phyloP scores from a whole-genome alignment of 64 coral and sea anemone species.

The Pocillopora verrucosa region DNA sequence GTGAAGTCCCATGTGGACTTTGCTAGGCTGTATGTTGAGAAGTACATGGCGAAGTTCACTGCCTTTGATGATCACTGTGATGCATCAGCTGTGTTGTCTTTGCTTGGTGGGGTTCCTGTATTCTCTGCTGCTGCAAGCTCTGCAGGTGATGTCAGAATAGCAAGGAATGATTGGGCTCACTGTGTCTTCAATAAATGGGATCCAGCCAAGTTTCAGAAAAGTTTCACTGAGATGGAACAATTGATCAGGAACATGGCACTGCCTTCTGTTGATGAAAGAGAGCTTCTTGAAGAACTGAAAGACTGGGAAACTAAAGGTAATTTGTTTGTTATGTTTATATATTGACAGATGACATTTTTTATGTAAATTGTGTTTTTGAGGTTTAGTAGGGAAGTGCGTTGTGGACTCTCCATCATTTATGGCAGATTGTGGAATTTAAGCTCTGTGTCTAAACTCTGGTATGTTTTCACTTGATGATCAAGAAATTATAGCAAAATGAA shows the following conservation, averaged over 20 bases:
- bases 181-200: slow-evolving; percentile 26
- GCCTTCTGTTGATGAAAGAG: background rate
- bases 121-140: background rate
- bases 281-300: slow-evolving; percentile 12
- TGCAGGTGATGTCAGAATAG: background rate
- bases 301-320: slow-evolving; percentile 26
- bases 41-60: slow-evolving; percentile 35
- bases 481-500: too few species aligned
- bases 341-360: too few species aligned
- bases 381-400: too few species aligned
- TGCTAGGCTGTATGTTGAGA: slow-evolving; percentile 31
- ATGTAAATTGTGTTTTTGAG: too few species aligned
- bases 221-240: slow-evolving; percentile 5
- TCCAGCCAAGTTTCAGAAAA: background rate
- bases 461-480: too few species aligned
- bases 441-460: too few species aligned
- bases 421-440: too few species aligned
- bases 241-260: background rate
- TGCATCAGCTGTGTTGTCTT: background rate
- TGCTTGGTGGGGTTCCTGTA: slow-evolving; percentile 1
- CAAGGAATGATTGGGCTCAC: slow-evolving; percentile 25
- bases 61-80: slow-evolving; percentile 21
- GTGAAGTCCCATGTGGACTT: slow-evolving; percentile 25
- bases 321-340: too few species aligned
- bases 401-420: too few species aligned